These are phyloP conservation scores for cat (Felis catus) DNA, from an alignment of 2,113 vertebrate species.

Conservation along the genomic window F.catus_Fca126_mat1.0 CM031411.1:87043501-87044000, in stretches of 20 bases:
- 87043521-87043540: not conserved
- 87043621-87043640: not conserved
- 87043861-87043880: not conserved
- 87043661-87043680: not conserved
- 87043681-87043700: not conserved
- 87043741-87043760: not conserved
- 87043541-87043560: not conserved
- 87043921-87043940: conserved; percentile 33
- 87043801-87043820: conserved; percentile 16
- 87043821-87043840: conserved; percentile 21
- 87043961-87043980: not conserved
- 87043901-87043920: conserved; percentile 33
- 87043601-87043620: conserved; percentile 49
- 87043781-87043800: not conserved
- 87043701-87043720: conserved; percentile 1
- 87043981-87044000: conserved; percentile 21
- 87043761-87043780: not conserved
- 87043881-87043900: not conserved
- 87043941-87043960: conserved; percentile 27
- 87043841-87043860: conserved; percentile 54
- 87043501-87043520: not conserved
- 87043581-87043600: not conserved
- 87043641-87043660: conserved; percentile 10
- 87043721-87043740: conserved; percentile 34
- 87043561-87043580: conserved; percentile 17